These are phyloP conservation scores for Stenopsyche tienmushanensis DNA, from an alignment of 1,140 invertebrate species.

Conservation along the genomic window DNA sequence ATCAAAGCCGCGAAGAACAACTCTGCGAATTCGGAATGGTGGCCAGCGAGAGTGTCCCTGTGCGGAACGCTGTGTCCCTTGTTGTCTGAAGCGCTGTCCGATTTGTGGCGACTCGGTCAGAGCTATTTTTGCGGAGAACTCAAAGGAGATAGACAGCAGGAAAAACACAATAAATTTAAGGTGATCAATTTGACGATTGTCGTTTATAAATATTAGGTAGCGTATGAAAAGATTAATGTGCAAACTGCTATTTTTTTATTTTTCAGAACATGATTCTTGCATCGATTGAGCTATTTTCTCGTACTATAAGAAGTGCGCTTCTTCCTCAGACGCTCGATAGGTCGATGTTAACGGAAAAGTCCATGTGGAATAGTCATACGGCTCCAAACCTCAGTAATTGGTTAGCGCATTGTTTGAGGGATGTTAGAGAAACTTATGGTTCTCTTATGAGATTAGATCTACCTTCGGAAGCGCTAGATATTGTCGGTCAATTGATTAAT, in stretches of 20 bases:
- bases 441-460: constrained; percentile 74
- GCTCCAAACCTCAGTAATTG: constrained; percentile 64
- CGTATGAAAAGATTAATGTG: too few species aligned
- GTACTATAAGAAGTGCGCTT: constrained; percentile 64
- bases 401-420: constrained; percentile 77
- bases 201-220: too few species aligned
- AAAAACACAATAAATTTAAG: constrained; percentile 71
- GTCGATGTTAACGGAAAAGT: constrained; percentile 46
- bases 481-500: constrained; percentile 81
- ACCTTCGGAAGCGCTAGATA: constrained; percentile 75
- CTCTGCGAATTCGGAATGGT: constrained; percentile 5
- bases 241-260: constrained; percentile 5
- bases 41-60: constrained; percentile 35
- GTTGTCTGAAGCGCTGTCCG: constrained; percentile 55
- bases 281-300: constrained; percentile 66
- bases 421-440: constrained; percentile 68
- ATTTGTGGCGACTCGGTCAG: constrained; percentile 87
- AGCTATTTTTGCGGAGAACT: constrained; percentile 86
- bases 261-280: constrained; percentile 63
- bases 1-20: constrained; percentile 21
- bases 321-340: constrained; percentile 57
- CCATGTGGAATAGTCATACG: constrained; percentile 49
- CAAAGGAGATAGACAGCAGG: constrained; percentile 67
- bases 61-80: constrained; percentile 31
- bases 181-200: too few species aligned